These are phyloP conservation scores for Strigops habroptila DNA, from an alignment of 2,113 vertebrate genomes.

Conservation along the genomic window DNA sequence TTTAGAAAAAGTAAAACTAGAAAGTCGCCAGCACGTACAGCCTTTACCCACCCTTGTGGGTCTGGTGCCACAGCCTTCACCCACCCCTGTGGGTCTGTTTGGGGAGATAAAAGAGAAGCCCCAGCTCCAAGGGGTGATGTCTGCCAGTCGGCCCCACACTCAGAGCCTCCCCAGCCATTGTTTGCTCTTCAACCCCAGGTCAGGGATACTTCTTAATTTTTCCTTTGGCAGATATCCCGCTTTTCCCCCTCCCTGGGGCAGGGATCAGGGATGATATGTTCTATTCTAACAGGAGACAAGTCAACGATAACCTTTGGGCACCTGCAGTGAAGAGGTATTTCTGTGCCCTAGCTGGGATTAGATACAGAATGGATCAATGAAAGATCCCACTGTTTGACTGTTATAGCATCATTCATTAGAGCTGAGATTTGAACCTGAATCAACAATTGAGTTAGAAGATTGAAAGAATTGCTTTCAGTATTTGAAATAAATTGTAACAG, in stretches of 20 bases:
- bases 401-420: constrained; percentile 3
- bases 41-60: too few relatives aligned
- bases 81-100: background rate
- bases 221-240: background rate
- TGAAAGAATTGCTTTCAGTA: background rate
- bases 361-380: constrained; percentile 34
- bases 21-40: background rate
- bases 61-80: too few relatives aligned
- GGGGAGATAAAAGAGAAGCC: background rate
- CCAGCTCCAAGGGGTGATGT: background rate
- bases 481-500: constrained; percentile 15
- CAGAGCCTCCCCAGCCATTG: background rate
- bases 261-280: background rate
- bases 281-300: constrained; percentile 15
- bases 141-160: background rate
- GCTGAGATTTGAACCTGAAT: constrained; percentile 37
- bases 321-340: constrained; percentile 29
- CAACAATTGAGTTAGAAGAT: constrained; percentile 36
- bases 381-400: background rate
- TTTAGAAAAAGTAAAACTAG: background rate
- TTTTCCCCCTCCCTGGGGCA: background rate
- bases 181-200: background rate
- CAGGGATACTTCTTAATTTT: background rate
- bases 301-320: constrained; percentile 31
- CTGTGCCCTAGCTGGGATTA: constrained; percentile 36